phyloP scores from a whole-genome alignment of 2,113 vertebrate species.

The Cyanoliseus patagonus region DNA sequence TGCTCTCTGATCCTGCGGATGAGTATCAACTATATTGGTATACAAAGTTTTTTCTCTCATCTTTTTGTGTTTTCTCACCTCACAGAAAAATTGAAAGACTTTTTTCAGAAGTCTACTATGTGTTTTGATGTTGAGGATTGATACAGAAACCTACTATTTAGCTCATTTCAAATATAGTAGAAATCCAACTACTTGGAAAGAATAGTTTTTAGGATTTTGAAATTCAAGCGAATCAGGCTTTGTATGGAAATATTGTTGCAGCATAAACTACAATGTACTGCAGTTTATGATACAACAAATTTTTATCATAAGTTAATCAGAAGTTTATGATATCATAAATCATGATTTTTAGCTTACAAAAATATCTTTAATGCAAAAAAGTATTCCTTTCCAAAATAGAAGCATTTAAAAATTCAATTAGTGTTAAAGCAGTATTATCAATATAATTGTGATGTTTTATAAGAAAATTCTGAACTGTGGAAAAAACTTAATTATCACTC shows the following conservation, averaged over 20 bases:
- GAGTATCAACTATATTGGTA: neutral
- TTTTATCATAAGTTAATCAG: neutral
- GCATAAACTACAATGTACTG: neutral
- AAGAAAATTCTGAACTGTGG: neutral
- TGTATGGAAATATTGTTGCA: neutral
- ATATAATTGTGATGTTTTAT: neutral
- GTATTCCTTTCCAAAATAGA: neutral
- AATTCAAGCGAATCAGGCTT: neutral
- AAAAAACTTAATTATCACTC: neutral
- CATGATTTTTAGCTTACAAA: neutral
- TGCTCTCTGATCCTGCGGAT: neutral
- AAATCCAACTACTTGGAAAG: neutral
- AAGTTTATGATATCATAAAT: neutral
- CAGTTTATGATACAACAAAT: neutral
- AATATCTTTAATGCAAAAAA: neutral
- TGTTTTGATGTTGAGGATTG: neutral
- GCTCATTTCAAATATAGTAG: neutral
- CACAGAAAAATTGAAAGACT: neutral
- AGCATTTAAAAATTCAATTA: neutral
- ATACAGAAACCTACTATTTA: neutral
- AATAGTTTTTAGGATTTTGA: neutral
- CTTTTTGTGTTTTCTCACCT: slow-evolving; percentile 16
- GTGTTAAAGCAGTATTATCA: neutral
- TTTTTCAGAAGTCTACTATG: neutral
- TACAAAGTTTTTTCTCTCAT: neutral